Evolutionary conservation across 2,888 invertebrate genomes (phyloP), one percentile per base, ranked within the genome.

Genomic region (Emmelina monodactyla): DNA sequence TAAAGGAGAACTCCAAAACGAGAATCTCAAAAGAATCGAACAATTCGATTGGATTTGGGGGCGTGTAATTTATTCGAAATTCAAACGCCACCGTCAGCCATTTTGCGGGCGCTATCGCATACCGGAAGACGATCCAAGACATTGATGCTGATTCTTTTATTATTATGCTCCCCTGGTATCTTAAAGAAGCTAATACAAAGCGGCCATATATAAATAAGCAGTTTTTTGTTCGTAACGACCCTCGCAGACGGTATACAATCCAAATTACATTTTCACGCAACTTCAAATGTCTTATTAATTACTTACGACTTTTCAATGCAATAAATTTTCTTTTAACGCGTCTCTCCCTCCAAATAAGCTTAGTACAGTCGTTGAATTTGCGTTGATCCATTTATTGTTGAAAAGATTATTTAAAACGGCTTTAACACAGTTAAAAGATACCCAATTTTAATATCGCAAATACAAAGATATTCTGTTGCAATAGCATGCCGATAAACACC

Each of bases 201-300:
- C 70, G 63, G 65, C 69, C 73, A 73, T 75, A 72, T 72, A 79
- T 78, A 79, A 78, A 78, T 73, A 79, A 75, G 62, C 64, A 57
- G 62, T 69, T 65, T 72, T 78, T 79, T 75, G 76, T 51, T 64
- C 61, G 45, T 42, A 44, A 55, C 49, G 63, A 61, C 75, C 76
- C 75, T 65, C 66, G 47, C 50, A 58, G 52, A 55, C 58, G 59
- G 62, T 72, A 78, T 78, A 79, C 78, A 79, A 78, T 79, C 78
- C 78, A 79, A 79, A 79, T 79, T 79, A 79, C 79, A 78, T 79
- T 79, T 79, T 79, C 79, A 79, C 78, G 78, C 78, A 75, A 79
- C 79, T 79, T 75, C 76, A 79, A 78, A 78, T 78, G 79, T 76
- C 78, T 79, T 78, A 79, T 79, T 79, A 79, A 79, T 79, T 79